These are phyloP conservation scores for Apis laboriosa DNA, from an alignment of 1,140 invertebrate genomes.

Conservation along the genomic window DNA sequence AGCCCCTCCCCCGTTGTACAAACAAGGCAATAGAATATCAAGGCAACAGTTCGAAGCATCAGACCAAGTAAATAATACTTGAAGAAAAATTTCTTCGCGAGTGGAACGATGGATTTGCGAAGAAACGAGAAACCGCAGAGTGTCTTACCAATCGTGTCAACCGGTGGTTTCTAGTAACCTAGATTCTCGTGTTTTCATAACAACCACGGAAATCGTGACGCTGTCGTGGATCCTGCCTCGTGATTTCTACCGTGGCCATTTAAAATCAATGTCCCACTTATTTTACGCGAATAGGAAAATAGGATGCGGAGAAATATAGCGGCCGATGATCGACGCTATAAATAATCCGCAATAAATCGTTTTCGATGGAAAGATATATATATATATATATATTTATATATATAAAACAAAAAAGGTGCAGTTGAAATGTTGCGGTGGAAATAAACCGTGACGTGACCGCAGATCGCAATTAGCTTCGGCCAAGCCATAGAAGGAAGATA, in stretches of 20 bases:
- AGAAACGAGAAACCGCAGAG: slow-evolving; percentile 13
- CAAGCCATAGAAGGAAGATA: slow-evolving; percentile 13
- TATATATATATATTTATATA: too few relatives aligned
- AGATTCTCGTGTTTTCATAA: slow-evolving; percentile 11
- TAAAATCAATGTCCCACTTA: too few relatives aligned
- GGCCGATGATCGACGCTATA: too few relatives aligned
- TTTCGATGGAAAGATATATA: too few relatives aligned
- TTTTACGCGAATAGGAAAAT: neutral
- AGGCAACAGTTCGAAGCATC: neutral
- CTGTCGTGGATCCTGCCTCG: neutral
- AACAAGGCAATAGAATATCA: too few relatives aligned
- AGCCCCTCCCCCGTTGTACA: too few relatives aligned
- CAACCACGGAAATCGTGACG: neutral
- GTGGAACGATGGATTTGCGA: slow-evolving; percentile 16
- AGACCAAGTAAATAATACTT: neutral
- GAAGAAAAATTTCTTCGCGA: slow-evolving; percentile 33
- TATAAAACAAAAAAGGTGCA: too few relatives aligned
- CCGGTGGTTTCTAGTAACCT: slow-evolving; percentile 23
- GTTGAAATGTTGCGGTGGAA: neutral
- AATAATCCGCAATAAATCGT: too few relatives aligned
- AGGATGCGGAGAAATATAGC: too few relatives aligned
- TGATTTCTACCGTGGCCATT: neutral
- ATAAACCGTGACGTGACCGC: slow-evolving; percentile 24
- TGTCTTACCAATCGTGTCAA: slow-evolving; percentile 7
- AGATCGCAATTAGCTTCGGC: slow-evolving; percentile 31